Evolutionary conservation across 1,140 invertebrate species (phyloP).

Genomic region (Drosophila busckii): DNA sequence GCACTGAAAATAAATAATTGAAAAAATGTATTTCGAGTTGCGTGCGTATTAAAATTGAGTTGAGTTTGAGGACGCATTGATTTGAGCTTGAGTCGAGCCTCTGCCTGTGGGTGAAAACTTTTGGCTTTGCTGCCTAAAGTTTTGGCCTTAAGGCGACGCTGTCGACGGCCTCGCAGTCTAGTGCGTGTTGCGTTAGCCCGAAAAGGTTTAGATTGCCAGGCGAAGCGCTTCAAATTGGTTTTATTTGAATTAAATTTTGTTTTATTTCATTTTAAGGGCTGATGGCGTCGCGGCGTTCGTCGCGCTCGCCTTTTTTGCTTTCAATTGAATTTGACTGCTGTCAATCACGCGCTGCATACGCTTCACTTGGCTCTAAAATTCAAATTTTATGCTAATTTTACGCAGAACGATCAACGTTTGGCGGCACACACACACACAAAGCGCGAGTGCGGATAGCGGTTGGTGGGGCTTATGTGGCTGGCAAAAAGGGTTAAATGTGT

Average conservation of each 20-base stretch:
- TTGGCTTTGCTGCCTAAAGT: slow-evolving; percentile 48
- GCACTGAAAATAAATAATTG: too few species aligned
- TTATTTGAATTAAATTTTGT: slow-evolving; percentile 77
- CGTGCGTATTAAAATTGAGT: too few species aligned
- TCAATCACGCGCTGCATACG: slow-evolving; percentile 75
- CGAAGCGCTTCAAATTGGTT: slow-evolving; percentile 54
- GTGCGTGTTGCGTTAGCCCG: too few species aligned
- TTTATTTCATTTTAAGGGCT: slow-evolving; percentile 67
- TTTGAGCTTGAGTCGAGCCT: too few species aligned
- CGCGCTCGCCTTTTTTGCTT: slow-evolving; percentile 39
- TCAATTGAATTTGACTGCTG: slow-evolving; percentile 77
- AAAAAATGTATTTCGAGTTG: too few species aligned
- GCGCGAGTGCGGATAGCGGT: neutral
- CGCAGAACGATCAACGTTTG: slow-evolving; percentile 62
- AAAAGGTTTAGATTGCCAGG: slow-evolving; percentile 33
- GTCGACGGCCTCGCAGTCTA: slow-evolving; percentile 58
- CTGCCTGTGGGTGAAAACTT: slow-evolving; percentile 54
- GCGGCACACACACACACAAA: neutral
- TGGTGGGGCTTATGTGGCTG: slow-evolving; percentile 30
- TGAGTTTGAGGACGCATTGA: too few species aligned
- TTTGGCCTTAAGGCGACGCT: slow-evolving; percentile 58
- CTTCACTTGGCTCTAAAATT: slow-evolving; percentile 74
- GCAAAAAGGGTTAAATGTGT: slow-evolving; percentile 66
- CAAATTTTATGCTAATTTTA: slow-evolving; percentile 77
- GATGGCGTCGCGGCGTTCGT: slow-evolving; percentile 6